A percentile compares a stretch with the other conserved stretches of the same genome.
These are phyloP conservation scores for Subacronicta megacephala DNA, from an alignment of 2,888 invertebrate genomes.

Conservation along the genomic window DNA sequence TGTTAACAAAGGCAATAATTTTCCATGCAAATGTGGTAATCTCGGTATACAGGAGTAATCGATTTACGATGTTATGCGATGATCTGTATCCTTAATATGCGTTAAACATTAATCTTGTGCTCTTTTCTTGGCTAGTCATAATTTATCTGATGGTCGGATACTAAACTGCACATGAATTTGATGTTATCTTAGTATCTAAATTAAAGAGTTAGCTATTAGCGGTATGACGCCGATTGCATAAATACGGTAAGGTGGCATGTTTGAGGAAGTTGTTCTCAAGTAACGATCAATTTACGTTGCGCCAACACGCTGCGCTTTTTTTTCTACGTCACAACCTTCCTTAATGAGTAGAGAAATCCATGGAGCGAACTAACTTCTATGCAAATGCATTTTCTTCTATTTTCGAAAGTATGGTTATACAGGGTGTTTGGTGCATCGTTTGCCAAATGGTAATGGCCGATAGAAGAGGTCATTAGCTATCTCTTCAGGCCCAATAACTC, in stretches of 20 bases:
- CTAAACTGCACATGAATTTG: conserved; percentile 34
- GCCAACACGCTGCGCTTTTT: conserved; percentile 62
- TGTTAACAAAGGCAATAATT: conserved; percentile 72
- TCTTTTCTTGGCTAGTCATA: conserved; percentile 34
- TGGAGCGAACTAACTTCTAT: conserved; percentile 75
- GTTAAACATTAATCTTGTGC: conserved; percentile 39
- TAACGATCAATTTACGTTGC: conserved; percentile 80
- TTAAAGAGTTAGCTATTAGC: conserved; percentile 59
- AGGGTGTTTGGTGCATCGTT: too few relatives aligned
- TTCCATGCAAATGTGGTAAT: conserved; percentile 61
- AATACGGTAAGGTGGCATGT: conserved; percentile 68
- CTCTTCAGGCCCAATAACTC: too few relatives aligned
- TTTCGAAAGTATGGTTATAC: conserved; percentile 76
- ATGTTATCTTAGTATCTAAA: conserved; percentile 50
- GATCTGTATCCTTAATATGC: conserved; percentile 39
- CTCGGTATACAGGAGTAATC: conserved; percentile 52
- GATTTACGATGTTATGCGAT: conserved; percentile 59
- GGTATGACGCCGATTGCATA: conserved; percentile 73
- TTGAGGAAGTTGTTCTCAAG: conserved; percentile 74
- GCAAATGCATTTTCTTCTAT: conserved; percentile 82
- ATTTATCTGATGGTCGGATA: conserved; percentile 35
- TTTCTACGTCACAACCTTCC: conserved; percentile 73
- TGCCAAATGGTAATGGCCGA: too few relatives aligned
- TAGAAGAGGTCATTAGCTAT: too few relatives aligned
- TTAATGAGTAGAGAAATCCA: conserved; percentile 84